A percentile compares a stretch with the other conserved stretches of the same genome.
phyloP scores from a whole-genome alignment of 2,797 vertebrate genomes.

The Trachurus trachurus region DNA sequence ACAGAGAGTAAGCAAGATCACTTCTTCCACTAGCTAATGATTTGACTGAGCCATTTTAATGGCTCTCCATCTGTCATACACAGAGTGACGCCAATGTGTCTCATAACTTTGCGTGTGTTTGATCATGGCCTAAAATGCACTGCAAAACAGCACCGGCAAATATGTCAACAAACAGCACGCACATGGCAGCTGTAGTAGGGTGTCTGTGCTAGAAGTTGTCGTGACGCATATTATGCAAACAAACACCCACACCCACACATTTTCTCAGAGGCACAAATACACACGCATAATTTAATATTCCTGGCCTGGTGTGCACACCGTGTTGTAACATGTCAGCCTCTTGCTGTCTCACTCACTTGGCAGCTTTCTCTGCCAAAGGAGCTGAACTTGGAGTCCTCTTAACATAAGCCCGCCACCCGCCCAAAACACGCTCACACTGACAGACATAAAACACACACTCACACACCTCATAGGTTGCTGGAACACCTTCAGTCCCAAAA shows the following conservation, averaged over 20 bases:
- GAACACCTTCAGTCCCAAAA: constrained; percentile 61
- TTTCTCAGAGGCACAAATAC: constrained; percentile 27
- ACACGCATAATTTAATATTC: constrained; percentile 64
- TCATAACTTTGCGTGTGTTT: constrained; percentile 59
- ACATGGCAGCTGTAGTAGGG: constrained; percentile 69
- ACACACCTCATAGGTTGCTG: constrained; percentile 24
- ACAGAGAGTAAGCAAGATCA: constrained; percentile 52
- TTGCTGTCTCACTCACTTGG: constrained; percentile 72
- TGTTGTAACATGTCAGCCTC: constrained; percentile 73
- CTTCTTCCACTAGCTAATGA: constrained; percentile 72
- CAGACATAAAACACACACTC: constrained; percentile 31
- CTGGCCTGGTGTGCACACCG: constrained; percentile 56
- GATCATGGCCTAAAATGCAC: constrained; percentile 34
- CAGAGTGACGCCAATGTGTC: constrained; percentile 56
- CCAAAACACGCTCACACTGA: constrained; percentile 55
- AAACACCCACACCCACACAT: constrained; percentile 54
- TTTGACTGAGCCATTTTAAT: constrained; percentile 68
- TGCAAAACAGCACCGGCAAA: constrained; percentile 62
- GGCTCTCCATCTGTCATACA: constrained; percentile 62
- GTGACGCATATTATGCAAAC: constrained; percentile 57
- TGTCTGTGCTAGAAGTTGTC: constrained; percentile 21
- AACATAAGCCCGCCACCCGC: constrained; percentile 57
- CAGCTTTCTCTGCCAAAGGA: constrained; percentile 80
- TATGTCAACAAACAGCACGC: constrained; percentile 79
- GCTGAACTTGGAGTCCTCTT: constrained; percentile 59